Evolutionary conservation across 2,888 invertebrate genomes (phyloP), one percentile per base, ranked within the genome.

Genomic region (Meiosimyza decipiens): DNA sequence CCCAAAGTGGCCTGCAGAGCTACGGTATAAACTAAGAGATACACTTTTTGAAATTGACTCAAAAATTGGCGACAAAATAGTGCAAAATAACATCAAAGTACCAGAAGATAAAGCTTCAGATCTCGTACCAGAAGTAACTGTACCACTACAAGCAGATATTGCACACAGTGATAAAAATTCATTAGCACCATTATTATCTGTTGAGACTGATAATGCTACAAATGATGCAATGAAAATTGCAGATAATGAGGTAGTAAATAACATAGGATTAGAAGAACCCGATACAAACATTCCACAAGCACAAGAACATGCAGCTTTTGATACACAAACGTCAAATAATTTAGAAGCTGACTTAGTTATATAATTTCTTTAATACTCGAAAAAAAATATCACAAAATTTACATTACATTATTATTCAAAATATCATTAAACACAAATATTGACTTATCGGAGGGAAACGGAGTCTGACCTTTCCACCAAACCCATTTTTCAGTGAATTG

Each of bases 1-100:
- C 80, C 90, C 91, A 16, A 91, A 91, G 79, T 95, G 95, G 95
- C 90, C 91, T 7, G 89, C 90, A 60, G 92, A 92, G 75, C 92
- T 94, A 76, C 92, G 92, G 82, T 91, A 92, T 52, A 90, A 90
- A 77, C 88, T 95, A 50, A 87, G 94, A 52, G 90, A 90, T 71
- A 91, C 92, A 75, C 90, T 95, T 40, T 90, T 91, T 40, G 93
- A 93, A 81, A 89, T 92, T 57, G 95, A 95, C 84, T 83, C 91
- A 1, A 90, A 89, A 72, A 94, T 95, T 82, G 92, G 91, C 3
- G 90, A 90, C 68, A 94, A 94, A 86, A 86, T 93, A n/a, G 89
- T 90, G 9, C 40, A 6, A 5, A 22, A 68, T 33, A 52, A 71
- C 77, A 74, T 78, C 76, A 77, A 69, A 11, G 55, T 49, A 33